These are phyloP conservation scores for Verasper variegatus DNA, from an alignment of 2,113 vertebrate species.

Conservation along the genomic window DNA sequence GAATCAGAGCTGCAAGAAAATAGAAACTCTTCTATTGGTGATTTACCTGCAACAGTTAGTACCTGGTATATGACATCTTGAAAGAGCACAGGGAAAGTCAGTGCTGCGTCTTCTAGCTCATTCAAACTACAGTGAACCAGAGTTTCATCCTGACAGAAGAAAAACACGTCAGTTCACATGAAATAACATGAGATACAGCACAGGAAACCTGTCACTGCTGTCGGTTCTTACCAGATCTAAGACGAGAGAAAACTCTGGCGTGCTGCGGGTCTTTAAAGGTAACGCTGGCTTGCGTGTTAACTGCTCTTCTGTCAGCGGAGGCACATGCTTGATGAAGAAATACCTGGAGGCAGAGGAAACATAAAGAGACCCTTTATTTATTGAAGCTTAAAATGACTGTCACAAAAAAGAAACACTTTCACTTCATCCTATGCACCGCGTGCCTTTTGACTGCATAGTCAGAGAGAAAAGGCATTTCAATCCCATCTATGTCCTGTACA, in stretches of 20 bases:
- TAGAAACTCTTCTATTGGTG: not conserved
- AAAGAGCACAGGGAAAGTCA: constrained; percentile 98
- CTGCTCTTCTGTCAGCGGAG: constrained; percentile 97
- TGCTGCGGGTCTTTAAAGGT: constrained; percentile 98
- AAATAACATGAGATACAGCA: not conserved
- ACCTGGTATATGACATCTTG: constrained; percentile 99
- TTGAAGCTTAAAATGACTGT: not conserved
- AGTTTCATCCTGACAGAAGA: constrained; percentile 91
- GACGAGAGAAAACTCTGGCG: constrained; percentile 97
- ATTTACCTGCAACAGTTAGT: constrained; percentile 26
- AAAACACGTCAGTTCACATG: not conserved
- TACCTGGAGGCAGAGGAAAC: constrained; percentile 81
- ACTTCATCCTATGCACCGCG: too few relatives aligned
- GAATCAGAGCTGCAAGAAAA: not conserved
- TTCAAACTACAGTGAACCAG: constrained; percentile 99
- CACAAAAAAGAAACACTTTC: too few relatives aligned
- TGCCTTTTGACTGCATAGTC: too few relatives aligned
- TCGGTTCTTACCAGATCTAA: constrained; percentile 89
- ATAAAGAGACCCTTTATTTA: not conserved
- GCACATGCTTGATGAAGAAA: constrained; percentile 99
- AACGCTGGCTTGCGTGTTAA: constrained; percentile 97
- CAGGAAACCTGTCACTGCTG: rapidly evolving
- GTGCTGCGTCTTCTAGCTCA: constrained; percentile 96
- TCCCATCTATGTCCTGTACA: too few relatives aligned
- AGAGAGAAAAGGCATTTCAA: too few relatives aligned